A percentile compares a stretch with the other conserved stretches of the same genome.
These are phyloP conservation scores for Exocentrus adspersus DNA, from an alignment of 2,888 invertebrate genomes.

Conservation along the genomic window DNA sequence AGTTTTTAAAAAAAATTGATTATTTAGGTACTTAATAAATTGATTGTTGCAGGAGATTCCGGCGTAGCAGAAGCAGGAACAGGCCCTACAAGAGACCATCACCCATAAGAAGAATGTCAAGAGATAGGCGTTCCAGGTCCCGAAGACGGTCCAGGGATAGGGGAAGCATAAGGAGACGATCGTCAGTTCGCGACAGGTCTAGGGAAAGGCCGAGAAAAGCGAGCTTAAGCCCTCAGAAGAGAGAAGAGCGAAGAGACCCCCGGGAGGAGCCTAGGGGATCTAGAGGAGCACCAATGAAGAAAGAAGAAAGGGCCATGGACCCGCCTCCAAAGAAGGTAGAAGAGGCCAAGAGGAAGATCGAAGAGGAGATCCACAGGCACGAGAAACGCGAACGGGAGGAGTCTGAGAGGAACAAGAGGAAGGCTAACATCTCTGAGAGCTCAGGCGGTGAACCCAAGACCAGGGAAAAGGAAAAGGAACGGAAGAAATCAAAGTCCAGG, in stretches of 20 bases:
- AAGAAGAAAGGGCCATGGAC: conserved; percentile 55
- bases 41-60: conserved; percentile 47
- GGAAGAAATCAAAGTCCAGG: conserved; percentile 58
- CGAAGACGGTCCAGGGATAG: conserved; percentile 57
- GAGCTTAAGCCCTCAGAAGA: conserved; percentile 58
- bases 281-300: conserved; percentile 43
- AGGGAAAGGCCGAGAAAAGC: conserved; percentile 54
- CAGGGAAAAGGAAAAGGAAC: conserved; percentile 53
- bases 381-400: conserved; percentile 50
- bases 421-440: conserved; percentile 48
- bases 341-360: conserved; percentile 52
- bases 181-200: conserved; percentile 56
- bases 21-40: neutral
- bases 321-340: conserved; percentile 54
- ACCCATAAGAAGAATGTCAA: conserved; percentile 51
- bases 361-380: conserved; percentile 47
- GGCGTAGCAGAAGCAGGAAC: conserved; percentile 60
- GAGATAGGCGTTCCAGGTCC: conserved; percentile 61
- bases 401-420: conserved; percentile 39
- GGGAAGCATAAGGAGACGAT: conserved; percentile 58
- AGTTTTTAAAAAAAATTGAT: neutral
- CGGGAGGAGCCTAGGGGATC: conserved; percentile 58
- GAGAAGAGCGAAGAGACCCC: conserved; percentile 53
- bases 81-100: conserved; percentile 56
- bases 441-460: conserved; percentile 42